A percentile compares a stretch with the other conserved stretches of the same genome.
Evolutionary conservation across 2,797 vertebrate genomes (phyloP).

Genomic region (Sebastiscus tertius): DNA sequence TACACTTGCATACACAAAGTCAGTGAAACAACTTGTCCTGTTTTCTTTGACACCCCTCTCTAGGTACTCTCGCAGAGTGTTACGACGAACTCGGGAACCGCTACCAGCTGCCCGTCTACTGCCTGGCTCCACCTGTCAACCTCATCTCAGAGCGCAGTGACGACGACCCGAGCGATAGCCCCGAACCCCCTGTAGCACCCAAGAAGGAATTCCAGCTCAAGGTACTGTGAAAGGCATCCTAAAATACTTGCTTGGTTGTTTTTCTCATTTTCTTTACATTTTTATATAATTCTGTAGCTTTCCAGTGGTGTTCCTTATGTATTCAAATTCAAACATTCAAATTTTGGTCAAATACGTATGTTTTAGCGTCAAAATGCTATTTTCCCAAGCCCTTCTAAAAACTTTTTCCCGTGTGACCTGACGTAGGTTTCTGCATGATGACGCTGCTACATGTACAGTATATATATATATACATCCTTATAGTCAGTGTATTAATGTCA

Average conservation of each 20-base stretch:
- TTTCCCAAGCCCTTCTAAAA: too few relatives aligned
- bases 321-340: too few relatives aligned
- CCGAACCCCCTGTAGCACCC: constrained; percentile 82
- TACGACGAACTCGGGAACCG: constrained; percentile 97
- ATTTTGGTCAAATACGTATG: too few relatives aligned
- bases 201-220: constrained; percentile 95
- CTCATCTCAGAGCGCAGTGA: constrained; percentile 93
- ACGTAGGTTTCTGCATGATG: too few relatives aligned
- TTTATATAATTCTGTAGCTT: too few relatives aligned
- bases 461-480: too few relatives aligned
- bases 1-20: neutral
- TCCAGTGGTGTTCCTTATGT: too few relatives aligned
- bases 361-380: too few relatives aligned
- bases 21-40: neutral
- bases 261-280: neutral
- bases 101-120: constrained; percentile 97
- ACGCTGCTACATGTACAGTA: too few relatives aligned
- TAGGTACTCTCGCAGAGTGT: constrained; percentile 95
- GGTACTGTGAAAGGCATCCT: constrained; percentile 46
- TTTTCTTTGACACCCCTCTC: neutral
- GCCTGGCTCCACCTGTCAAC: constrained; percentile 94
- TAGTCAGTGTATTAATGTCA: too few relatives aligned
- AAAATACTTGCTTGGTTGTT: neutral
- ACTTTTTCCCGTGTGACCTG: too few relatives aligned
- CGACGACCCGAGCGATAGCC: constrained; percentile 88